These are phyloP conservation scores for Stigmatopora argus DNA, from an alignment of 2,113 vertebrate species.

Conservation along the genomic window DNA sequence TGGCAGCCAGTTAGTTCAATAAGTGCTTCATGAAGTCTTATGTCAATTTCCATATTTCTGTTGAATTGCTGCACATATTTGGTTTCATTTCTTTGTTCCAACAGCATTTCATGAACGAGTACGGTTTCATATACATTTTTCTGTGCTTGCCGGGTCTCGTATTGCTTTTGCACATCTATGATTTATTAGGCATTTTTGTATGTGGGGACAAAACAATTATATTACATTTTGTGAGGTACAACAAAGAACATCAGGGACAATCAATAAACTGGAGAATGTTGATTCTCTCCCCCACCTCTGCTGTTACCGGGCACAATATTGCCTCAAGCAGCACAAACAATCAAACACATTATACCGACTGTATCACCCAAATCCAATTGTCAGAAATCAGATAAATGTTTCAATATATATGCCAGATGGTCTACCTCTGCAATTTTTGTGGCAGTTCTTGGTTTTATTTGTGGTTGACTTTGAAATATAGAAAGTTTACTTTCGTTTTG, in stretches of 20 bases:
- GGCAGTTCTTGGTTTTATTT: slow-evolving; percentile 60
- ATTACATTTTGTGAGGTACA: slow-evolving; percentile 54
- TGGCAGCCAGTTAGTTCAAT: no score
- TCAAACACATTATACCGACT: slow-evolving; percentile 71
- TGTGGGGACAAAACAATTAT: slow-evolving; percentile 59
- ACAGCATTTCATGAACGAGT: neutral
- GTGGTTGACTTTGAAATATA: slow-evolving; percentile 49
- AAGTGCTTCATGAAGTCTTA: no score
- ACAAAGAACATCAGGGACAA: slow-evolving; percentile 69
- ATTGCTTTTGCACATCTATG: slow-evolving; percentile 32
- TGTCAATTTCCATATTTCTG: neutral
- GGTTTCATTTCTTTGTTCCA: neutral
- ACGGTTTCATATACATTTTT: neutral
- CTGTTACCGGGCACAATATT: slow-evolving; percentile 75
- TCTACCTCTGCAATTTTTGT: slow-evolving; percentile 64
- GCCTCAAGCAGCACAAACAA: slow-evolving; percentile 70
- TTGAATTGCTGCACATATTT: neutral
- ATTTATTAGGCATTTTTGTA: slow-evolving; percentile 46
- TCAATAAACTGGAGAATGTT: slow-evolving; percentile 58
- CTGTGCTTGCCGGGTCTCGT: slow-evolving; percentile 15
- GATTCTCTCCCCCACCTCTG: slow-evolving; percentile 53
- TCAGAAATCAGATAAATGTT: slow-evolving; percentile 69
- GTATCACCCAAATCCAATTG: slow-evolving; percentile 64
- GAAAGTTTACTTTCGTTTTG: slow-evolving; percentile 51
- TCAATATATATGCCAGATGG: slow-evolving; percentile 79